Conservation (phyloP, 2,797 vertebrate species). For the Myotis myotis region DNA sequence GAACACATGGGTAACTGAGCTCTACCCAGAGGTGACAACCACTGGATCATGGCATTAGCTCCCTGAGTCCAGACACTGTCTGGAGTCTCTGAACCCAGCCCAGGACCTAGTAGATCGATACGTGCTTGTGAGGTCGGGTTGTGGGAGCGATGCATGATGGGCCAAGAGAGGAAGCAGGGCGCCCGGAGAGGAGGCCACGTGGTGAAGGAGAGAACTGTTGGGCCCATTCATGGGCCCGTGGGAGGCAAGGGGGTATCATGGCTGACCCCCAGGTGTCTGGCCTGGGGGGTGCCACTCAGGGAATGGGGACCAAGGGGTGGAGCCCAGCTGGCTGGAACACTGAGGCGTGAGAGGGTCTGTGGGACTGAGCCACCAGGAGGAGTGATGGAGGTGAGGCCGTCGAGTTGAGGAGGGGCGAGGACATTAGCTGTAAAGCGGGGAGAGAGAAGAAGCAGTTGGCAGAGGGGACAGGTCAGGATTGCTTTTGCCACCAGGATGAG, state of each 20-base stretch:
- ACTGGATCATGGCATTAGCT: neutral
- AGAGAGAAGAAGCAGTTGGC: neutral
- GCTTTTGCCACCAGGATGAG: neutral
- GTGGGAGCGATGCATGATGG: neutral
- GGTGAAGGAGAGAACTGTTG: neutral
- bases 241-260: rapidly evolving
- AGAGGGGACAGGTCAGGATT: neutral
- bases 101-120: neutral
- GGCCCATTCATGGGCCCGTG: neutral
- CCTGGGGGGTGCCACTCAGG: neutral
- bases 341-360: neutral
- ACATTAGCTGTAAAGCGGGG: neutral
- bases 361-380: neutral
- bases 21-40: neutral
- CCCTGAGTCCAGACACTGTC: neutral
- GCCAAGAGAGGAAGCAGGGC: neutral
- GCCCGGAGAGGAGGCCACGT: neutral
- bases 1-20: neutral
- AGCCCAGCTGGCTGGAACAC: neutral
- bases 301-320: neutral
- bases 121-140: neutral
- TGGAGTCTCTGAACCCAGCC: neutral
- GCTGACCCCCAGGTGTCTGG: neutral
- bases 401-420: neutral
- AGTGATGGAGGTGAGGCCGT: neutral